phyloP scores from a whole-genome alignment of 2,888 invertebrate species.

The Drosophila limbata region DNA sequence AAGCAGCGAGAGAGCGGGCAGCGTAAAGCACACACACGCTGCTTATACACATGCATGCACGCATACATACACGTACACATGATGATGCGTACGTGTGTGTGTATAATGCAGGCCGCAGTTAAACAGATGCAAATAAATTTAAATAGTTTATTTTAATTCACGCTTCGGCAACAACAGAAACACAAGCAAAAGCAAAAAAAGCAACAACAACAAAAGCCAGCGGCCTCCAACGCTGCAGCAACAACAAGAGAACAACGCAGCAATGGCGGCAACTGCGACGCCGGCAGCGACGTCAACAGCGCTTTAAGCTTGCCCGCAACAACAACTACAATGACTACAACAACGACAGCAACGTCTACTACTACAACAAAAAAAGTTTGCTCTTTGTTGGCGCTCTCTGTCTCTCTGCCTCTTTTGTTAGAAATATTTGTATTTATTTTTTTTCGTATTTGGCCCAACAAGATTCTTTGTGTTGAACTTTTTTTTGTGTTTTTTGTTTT shows the following conservation, averaged over 20 bases:
- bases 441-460: conserved; percentile 47
- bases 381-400: conserved; percentile 59
- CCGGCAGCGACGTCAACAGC: conserved; percentile 51
- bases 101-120: conserved; percentile 79
- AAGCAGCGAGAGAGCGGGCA: conserved; percentile 41
- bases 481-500: conserved; percentile 43
- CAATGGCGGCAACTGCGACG: conserved; percentile 60
- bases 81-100: conserved; percentile 32
- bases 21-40: conserved; percentile 34
- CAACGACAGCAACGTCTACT: conserved; percentile 19
- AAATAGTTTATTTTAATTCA: conserved; percentile 83
- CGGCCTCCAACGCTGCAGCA: conserved; percentile 52
- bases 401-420: conserved; percentile 58
- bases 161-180: conserved; percentile 75
- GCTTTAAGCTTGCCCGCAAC: conserved; percentile 61
- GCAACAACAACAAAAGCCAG: conserved; percentile 63
- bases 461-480: conserved; percentile 62
- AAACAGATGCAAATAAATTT: conserved; percentile 82
- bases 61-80: conserved; percentile 25
- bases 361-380: conserved; percentile 40
- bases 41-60: conserved; percentile 9
- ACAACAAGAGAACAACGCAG: conserved; percentile 29
- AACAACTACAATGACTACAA: conserved; percentile 28
- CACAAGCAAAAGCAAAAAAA: conserved; percentile 34
- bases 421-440: conserved; percentile 47